Evolutionary conservation across 1,140 invertebrate species (phyloP).

Genomic region (Luehdorfia chinensis): DNA sequence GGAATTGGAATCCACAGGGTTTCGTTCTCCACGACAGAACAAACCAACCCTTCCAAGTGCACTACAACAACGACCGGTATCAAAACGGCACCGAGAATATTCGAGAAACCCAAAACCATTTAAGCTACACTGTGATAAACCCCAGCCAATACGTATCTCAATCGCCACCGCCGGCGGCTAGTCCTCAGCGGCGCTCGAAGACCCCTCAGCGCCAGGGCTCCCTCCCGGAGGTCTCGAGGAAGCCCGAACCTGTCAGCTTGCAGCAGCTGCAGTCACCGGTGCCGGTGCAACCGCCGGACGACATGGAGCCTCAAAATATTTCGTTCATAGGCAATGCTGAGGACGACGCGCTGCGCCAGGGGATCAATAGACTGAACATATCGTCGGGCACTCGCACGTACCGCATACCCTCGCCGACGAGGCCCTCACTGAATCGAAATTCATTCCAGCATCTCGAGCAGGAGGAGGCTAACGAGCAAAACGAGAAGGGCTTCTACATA

Average conservation of each 20-base stretch:
- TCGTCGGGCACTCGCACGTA: conserved; percentile 92
- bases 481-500: conserved; percentile 96
- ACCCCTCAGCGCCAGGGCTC: conserved; percentile 60
- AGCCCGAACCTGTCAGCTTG: conserved; percentile 52
- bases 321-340: conserved; percentile 89
- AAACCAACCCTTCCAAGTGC: conserved; percentile 52
- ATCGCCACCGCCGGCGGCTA: conserved; percentile 44
- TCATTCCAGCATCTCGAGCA: conserved; percentile 82
- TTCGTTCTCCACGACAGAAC: conserved; percentile 61
- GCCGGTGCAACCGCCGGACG: conserved; percentile 83
- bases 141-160: conserved; percentile 43
- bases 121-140: conserved; percentile 70
- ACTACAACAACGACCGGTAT: conserved; percentile 55
- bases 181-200: conserved; percentile 48
- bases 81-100: conserved; percentile 63
- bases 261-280: conserved; percentile 73
- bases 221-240: conserved; percentile 41
- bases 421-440: conserved; percentile 83
- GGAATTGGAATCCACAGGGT: conserved; percentile 59
- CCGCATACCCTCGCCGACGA: conserved; percentile 88
- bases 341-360: conserved; percentile 78
- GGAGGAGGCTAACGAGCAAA: conserved; percentile 62
- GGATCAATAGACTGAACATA: conserved; percentile 86
- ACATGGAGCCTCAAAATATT: conserved; percentile 94
- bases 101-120: conserved; percentile 52